Evolutionary conservation across 2,113 vertebrate genomes (phyloP).

Genomic region (Chitala chitala): DNA sequence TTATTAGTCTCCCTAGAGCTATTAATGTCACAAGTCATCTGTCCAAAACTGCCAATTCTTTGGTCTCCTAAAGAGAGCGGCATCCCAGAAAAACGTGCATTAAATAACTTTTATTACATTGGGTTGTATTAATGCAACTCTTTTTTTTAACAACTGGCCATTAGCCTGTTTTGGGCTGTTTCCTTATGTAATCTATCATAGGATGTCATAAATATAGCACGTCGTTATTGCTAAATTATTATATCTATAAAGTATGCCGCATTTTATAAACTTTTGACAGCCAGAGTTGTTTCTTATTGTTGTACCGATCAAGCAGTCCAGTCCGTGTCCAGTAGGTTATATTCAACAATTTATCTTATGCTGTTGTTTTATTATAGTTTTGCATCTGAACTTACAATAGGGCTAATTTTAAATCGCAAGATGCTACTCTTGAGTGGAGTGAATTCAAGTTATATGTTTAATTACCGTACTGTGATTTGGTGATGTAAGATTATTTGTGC

Average conservation of each 20-base stretch:
- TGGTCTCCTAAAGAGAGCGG: conserved; percentile 29
- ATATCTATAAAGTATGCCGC: too few species aligned
- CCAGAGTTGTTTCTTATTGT: too few species aligned
- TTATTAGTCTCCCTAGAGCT: conserved; percentile 98
- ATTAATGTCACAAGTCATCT: conserved; percentile 99
- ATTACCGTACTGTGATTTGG: background rate
- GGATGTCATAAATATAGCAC: too few species aligned
- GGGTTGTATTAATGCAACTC: background rate
- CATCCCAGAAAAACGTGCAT: background rate
- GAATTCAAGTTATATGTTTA: background rate
- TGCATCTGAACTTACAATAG: background rate
- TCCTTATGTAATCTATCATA: too few species aligned
- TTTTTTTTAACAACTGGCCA: too few species aligned
- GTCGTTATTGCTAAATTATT: too few species aligned
- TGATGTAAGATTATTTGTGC: background rate
- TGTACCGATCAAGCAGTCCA: too few species aligned
- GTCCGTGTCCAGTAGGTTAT: too few species aligned
- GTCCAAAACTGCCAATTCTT: conserved; percentile 81
- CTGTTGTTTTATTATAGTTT: background rate
- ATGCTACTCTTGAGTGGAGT: background rate
- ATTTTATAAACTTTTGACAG: too few species aligned
- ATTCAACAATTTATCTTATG: too few species aligned
- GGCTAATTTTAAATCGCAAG: background rate
- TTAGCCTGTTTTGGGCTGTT: too few species aligned
- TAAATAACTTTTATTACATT: background rate